These are phyloP conservation scores for Malurus elegans DNA, from an alignment of 2,113 vertebrate genomes.

Conservation along the genomic window DNA sequence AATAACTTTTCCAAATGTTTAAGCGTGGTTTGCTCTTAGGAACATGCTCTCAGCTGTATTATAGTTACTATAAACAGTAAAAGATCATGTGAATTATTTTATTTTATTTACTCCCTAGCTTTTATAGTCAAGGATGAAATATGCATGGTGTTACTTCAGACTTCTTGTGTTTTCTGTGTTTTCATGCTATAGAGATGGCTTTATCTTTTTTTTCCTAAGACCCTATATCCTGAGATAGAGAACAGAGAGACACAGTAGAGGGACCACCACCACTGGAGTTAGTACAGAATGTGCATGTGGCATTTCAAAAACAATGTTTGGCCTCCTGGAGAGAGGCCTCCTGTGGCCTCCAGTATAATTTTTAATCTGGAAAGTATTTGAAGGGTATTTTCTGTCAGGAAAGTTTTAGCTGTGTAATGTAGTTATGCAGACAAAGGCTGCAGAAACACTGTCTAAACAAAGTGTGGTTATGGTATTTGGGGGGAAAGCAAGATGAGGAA, in stretches of 20 bases:
- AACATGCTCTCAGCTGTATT: background rate
- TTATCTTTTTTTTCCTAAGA: background rate
- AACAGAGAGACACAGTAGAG: background rate
- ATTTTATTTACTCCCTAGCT: background rate
- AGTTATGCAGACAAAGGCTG: background rate
- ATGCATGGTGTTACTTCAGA: background rate
- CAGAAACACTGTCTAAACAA: background rate
- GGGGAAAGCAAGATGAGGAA: background rate
- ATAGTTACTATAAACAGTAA: background rate
- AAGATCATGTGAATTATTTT: background rate
- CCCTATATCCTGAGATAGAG: background rate
- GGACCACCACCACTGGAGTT: background rate
- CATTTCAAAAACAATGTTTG: background rate
- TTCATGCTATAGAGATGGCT: background rate
- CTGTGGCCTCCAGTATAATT: background rate
- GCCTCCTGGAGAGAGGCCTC: background rate
- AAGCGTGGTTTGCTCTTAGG: background rate
- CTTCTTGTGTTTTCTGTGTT: background rate
- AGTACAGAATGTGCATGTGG: background rate
- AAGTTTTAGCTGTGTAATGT: background rate
- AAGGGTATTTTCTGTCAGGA: background rate
- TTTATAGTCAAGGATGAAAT: background rate
- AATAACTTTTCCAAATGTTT: conserved; percentile 38
- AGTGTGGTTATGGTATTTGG: background rate
- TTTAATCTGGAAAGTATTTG: conserved; percentile 53